A percentile compares a stretch with the other conserved stretches of the same genome.
phyloP scores from a whole-genome alignment of 2,888 invertebrate species.

The Melolontha melolontha region DNA sequence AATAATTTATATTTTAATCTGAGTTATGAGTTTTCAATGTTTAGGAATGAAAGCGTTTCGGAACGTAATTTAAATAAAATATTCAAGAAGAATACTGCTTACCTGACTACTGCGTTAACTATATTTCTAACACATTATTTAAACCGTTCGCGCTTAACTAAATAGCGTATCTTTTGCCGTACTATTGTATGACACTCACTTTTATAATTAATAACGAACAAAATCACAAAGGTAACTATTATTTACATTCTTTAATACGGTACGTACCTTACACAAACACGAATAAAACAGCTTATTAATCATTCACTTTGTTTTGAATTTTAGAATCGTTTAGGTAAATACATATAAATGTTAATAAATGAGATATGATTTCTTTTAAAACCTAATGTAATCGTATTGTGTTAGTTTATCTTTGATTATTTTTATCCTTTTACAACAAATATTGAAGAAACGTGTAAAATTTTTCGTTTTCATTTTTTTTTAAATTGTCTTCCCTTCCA shows the following conservation, averaged over 20 bases:
- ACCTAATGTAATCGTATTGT: slow-evolving; percentile 40
- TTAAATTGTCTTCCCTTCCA: slow-evolving; percentile 1
- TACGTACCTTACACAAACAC: neutral
- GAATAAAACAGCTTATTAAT: slow-evolving; percentile 8
- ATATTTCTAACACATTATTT: slow-evolving; percentile 19
- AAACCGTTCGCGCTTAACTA: slow-evolving; percentile 2
- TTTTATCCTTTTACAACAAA: slow-evolving; percentile 40
- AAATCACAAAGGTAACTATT: slow-evolving; percentile 18
- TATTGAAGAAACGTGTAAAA: slow-evolving; percentile 34
- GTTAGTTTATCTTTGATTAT: slow-evolving; percentile 41
- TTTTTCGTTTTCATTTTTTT: slow-evolving; percentile 37
- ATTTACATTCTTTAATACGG: slow-evolving; percentile 10
- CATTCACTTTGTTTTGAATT: slow-evolving; percentile 5
- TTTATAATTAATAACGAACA: slow-evolving; percentile 12
- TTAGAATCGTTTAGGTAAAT: neutral
- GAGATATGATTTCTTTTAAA: slow-evolving; percentile 12
- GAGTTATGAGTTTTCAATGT: too few relatives aligned
- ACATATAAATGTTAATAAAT: too few relatives aligned
- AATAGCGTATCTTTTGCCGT: slow-evolving; percentile 7
- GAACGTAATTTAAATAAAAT: too few relatives aligned
- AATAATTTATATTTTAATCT: too few relatives aligned
- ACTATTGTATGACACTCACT: neutral
- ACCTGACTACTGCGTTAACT: neutral
- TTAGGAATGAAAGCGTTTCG: too few relatives aligned
- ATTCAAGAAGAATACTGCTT: neutral